Percentiles rank a stretch among this genome's conserved stretches.
Conservation (phyloP, 2,888 invertebrate species). For the Dolichomitus sp. region DNA sequence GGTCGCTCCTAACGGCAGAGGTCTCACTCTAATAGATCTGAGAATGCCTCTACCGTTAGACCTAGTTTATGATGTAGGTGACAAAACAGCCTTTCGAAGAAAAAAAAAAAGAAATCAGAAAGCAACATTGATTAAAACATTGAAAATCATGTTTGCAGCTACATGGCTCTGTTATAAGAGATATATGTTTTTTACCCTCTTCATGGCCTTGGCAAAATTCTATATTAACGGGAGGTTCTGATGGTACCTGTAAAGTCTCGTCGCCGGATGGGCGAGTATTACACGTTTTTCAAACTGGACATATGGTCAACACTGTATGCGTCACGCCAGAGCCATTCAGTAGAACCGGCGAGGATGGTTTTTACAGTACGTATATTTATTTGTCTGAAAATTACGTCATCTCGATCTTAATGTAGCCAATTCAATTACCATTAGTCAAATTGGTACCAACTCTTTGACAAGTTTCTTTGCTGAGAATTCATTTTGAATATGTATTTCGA, state of each 20-base stretch:
- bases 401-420: no score
- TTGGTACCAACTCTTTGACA: no score
- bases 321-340: slow-evolving; percentile 86
- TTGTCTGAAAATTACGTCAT: neutral
- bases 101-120: neutral
- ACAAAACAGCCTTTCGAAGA: neutral
- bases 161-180: slow-evolving; percentile 85
- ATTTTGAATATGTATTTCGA: no score
- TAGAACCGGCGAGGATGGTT: slow-evolving; percentile 83
- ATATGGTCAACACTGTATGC: slow-evolving; percentile 85
- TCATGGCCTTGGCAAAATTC: slow-evolving; percentile 87
- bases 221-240: slow-evolving; percentile 84
- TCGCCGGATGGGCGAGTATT: slow-evolving; percentile 85
- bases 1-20: slow-evolving; percentile 86
- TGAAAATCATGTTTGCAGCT: slow-evolving; percentile 78
- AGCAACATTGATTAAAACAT: slow-evolving; percentile 5
- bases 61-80: slow-evolving; percentile 86
- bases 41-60: slow-evolving; percentile 87
- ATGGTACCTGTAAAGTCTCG: slow-evolving; percentile 86
- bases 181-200: slow-evolving; percentile 85
- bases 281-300: slow-evolving; percentile 85
- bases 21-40: slow-evolving; percentile 86
- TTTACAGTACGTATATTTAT: slow-evolving; percentile 82
- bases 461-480: no score
- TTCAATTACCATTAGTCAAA: no score